A percentile compares a stretch with the other conserved stretches of the same genome.
Conservation (phyloP, 2,113 vertebrate species). For the Pomatorhinus ruficollis region DNA sequence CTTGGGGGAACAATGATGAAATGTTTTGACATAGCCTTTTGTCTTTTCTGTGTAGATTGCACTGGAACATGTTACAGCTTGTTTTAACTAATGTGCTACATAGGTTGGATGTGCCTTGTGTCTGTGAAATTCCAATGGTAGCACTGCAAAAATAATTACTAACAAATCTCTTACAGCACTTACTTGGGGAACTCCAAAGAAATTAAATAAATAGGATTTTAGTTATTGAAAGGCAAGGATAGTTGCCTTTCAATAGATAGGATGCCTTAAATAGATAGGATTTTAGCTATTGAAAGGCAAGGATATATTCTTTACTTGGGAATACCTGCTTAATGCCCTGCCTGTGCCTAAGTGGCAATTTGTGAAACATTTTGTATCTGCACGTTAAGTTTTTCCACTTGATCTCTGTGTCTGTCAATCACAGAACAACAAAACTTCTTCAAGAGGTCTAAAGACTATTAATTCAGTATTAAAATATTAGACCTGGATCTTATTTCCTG, state of each 20-base stretch:
- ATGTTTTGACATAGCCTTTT: conserved; percentile 28
- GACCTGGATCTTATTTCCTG: background rate
- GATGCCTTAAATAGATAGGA: background rate
- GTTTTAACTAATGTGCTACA: background rate
- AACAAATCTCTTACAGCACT: background rate
- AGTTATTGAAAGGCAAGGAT: background rate
- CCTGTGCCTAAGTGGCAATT: background rate
- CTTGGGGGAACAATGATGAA: conserved; percentile 10
- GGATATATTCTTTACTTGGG: background rate
- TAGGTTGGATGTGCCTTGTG: background rate
- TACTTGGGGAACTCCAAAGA: background rate
- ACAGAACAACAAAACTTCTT: background rate
- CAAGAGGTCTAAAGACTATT: background rate
- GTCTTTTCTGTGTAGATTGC: conserved; percentile 16
- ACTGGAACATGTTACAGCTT: conserved; percentile 31
- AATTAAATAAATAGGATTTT: background rate
- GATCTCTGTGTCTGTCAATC: background rate
- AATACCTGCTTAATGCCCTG: background rate
- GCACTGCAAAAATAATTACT: background rate
- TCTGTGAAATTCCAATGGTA: background rate
- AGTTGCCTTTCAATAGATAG: background rate
- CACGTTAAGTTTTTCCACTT: background rate
- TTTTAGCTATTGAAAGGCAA: background rate
- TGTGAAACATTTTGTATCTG: background rate
- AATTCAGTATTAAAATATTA: background rate